Percentiles rank a stretch among this genome's conserved stretches.
Conservation (phyloP, 2,888 invertebrate genomes). For the Cryptus viduatorius region DNA sequence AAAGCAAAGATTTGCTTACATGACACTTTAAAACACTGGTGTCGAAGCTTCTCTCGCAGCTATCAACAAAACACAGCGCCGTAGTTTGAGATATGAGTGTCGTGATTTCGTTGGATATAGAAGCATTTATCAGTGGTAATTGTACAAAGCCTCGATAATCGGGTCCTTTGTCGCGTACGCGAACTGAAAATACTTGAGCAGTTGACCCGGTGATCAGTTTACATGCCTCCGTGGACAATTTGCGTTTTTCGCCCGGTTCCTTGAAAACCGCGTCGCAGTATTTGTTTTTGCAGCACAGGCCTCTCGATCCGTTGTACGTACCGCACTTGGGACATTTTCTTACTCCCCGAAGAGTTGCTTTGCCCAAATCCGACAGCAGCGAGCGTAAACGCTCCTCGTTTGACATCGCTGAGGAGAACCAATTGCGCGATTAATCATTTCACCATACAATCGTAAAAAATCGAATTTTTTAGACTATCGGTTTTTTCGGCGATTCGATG, state of each 20-base stretch:
- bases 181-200: constrained; percentile 89
- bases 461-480: background rate
- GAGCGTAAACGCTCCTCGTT: constrained; percentile 83
- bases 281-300: constrained; percentile 91
- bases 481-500: background rate
- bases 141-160: constrained; percentile 92
- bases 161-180: constrained; percentile 89
- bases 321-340: constrained; percentile 92
- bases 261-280: constrained; percentile 89
- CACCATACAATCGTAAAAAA: background rate
- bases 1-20: constrained; percentile 78
- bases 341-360: constrained; percentile 90
- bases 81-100: constrained; percentile 83
- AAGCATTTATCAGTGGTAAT: constrained; percentile 80
- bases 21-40: constrained; percentile 87
- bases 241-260: constrained; percentile 86
- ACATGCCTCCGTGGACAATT: constrained; percentile 88
- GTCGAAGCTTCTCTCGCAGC: constrained; percentile 87
- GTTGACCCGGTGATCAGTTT: constrained; percentile 88
- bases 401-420: constrained; percentile 77
- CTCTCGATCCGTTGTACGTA: constrained; percentile 91
- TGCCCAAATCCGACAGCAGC: constrained; percentile 87
- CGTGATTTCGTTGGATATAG: constrained; percentile 83
- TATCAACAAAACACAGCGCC: constrained; percentile 87
- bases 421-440: background rate